These are phyloP conservation scores for Xiphorhynchus elegans DNA, from an alignment of 2,113 vertebrate genomes.

Conservation along the genomic window DNA sequence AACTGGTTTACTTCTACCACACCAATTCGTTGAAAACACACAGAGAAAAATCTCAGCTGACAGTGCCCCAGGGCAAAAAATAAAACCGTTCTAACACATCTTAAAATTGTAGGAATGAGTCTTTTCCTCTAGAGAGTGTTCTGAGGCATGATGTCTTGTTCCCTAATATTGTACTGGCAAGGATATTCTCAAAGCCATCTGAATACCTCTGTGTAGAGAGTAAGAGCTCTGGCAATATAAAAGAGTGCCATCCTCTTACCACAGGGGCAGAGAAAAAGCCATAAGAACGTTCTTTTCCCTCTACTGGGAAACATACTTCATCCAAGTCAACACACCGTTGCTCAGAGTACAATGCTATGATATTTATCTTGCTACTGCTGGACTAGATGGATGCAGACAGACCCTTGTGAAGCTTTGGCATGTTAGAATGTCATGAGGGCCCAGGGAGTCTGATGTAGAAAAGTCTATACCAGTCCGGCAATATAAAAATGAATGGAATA, in stretches of 20 bases:
- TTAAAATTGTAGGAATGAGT: background rate
- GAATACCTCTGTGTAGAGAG: background rate
- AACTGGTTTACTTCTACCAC: background rate
- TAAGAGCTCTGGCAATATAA: background rate
- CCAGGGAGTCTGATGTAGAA: background rate
- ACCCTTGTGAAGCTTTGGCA: background rate
- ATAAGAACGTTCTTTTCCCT: background rate
- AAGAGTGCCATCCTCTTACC: background rate
- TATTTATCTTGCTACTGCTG: background rate
- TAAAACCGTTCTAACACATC: background rate
- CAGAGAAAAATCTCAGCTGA: background rate
- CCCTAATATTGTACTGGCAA: background rate
- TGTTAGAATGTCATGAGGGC: background rate
- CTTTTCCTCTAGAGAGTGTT: background rate
- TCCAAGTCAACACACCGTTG: background rate
- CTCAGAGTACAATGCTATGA: background rate
- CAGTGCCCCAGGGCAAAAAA: background rate
- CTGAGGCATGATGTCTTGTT: background rate
- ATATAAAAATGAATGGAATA: background rate
- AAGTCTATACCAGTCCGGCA: background rate
- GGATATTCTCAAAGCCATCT: background rate
- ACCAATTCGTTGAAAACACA: background rate
- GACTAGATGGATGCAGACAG: background rate
- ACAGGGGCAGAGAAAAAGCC: background rate
- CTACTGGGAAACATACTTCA: background rate